A percentile compares a stretch with the other conserved stretches of the same genome.
Evolutionary conservation across 2,888 invertebrate genomes (phyloP).

Genomic region (Pollenia amentaria): DNA sequence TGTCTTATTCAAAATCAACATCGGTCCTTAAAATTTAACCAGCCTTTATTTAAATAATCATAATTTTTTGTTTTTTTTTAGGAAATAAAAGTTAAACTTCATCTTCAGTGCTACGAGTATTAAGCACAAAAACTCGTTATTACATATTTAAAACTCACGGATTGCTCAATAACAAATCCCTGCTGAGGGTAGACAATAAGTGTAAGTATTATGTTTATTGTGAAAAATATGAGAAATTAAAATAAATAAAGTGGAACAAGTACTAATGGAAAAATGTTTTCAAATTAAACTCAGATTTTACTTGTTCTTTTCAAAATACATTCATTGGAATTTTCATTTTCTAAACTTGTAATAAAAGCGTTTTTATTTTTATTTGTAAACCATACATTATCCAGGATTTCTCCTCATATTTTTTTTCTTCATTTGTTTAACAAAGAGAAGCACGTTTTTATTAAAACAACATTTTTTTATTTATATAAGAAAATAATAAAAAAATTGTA

Average conservation of each 20-base stretch:
- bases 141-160: no score
- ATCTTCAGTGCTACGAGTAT: no score
- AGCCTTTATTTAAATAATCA: no score
- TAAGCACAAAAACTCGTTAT: no score
- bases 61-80: no score
- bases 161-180: conserved; percentile 11
- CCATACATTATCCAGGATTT: no score
- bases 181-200: neutral
- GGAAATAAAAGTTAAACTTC: no score
- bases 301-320: neutral
- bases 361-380: neutral
- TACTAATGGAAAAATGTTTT: conserved; percentile 11
- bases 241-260: neutral
- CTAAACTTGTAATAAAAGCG: neutral
- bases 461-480: neutral
- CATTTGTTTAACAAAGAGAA: neutral
- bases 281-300: neutral
- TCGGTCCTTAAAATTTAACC: no score
- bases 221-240: neutral
- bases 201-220: neutral
- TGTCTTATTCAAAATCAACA: no score
- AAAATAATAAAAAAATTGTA: neutral
- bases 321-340: neutral
- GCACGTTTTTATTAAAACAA: conserved; percentile 40
- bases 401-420: neutral